phyloP scores from a whole-genome alignment of 1,140 invertebrate species.

The Aethina tumida region DNA sequence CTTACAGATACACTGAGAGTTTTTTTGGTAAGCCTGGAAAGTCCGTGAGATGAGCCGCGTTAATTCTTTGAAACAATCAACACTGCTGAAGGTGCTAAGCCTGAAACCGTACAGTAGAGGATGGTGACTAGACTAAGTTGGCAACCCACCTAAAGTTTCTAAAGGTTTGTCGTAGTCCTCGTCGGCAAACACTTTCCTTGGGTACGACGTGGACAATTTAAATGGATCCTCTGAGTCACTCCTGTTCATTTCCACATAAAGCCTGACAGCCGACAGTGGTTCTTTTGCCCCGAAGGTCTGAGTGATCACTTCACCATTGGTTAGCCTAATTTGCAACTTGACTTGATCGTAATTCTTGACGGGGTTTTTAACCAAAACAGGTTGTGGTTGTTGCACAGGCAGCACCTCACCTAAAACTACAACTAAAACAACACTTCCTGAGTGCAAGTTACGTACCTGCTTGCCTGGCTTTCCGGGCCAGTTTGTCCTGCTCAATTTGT shows the following conservation, averaged over 20 bases:
- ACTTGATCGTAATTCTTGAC: conserved; percentile 48
- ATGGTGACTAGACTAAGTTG: conserved; percentile 1
- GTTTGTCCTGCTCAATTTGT: conserved; percentile 83
- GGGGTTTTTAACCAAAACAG: conserved; percentile 28
- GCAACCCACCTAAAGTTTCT: conserved; percentile 58
- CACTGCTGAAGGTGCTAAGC: conserved; percentile 68
- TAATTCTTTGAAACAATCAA: conserved; percentile 57
- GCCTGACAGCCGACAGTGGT: conserved; percentile 76
- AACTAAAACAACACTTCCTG: too few species aligned
- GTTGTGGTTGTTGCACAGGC: conserved; percentile 18
- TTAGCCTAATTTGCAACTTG: conserved; percentile 58
- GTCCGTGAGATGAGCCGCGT: too few species aligned
- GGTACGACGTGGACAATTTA: conserved; percentile 76
- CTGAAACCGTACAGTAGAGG: conserved; percentile 40
- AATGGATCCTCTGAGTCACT: conserved; percentile 55
- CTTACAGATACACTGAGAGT: conserved; percentile 2
- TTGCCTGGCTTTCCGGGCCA: conserved; percentile 54
- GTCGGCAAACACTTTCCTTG: conserved; percentile 72
- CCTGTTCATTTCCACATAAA: conserved; percentile 71
- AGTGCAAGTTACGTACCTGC: conserved; percentile 8
- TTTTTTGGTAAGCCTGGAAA: conserved; percentile 13
- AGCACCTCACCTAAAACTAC: too few species aligned
- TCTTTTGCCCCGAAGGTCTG: conserved; percentile 80
- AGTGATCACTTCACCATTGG: conserved; percentile 57
- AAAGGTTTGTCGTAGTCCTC: conserved; percentile 83